Percentiles rank a stretch among this genome's conserved stretches.
These are phyloP conservation scores for Drosophila pandora DNA, from an alignment of 1,140 invertebrate genomes.

Conservation along the genomic window DNA sequence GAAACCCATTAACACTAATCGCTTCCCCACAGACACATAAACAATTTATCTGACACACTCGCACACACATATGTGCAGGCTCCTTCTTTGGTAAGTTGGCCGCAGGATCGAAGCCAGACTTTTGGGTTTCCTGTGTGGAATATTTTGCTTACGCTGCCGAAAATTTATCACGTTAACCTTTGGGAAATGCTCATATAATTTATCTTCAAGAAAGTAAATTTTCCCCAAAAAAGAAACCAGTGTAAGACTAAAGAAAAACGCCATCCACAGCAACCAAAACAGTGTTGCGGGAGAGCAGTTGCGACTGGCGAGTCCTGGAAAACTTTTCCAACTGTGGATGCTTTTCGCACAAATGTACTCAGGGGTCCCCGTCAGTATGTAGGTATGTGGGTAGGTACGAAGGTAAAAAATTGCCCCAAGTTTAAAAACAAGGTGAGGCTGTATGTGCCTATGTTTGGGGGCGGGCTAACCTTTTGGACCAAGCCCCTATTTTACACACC, in stretches of 20 bases:
- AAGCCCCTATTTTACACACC: constrained; percentile 4
- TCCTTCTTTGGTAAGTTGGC: constrained; percentile 50
- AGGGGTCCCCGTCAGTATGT: constrained; percentile 37
- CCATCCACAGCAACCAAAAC: constrained; percentile 38
- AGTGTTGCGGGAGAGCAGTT: constrained; percentile 14
- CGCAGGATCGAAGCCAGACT: constrained; percentile 76
- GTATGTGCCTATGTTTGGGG: constrained; percentile 6
- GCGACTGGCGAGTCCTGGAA: constrained; percentile 38
- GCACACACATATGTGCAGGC: constrained; percentile 39
- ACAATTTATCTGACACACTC: constrained; percentile 75
- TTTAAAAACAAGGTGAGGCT: constrained; percentile 57
- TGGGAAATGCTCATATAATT: constrained; percentile 82
- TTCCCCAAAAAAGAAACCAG: constrained; percentile 42
- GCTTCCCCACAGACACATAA: constrained; percentile 82
- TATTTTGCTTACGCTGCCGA: constrained; percentile 78
- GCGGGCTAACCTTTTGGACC: constrained; percentile 27
- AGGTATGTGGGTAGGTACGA: constrained; percentile 29
- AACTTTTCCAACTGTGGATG: constrained; percentile 59
- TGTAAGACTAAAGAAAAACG: constrained; percentile 16
- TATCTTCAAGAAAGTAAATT: constrained; percentile 79
- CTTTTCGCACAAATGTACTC: constrained; percentile 68
- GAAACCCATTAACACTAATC: constrained; percentile 81
- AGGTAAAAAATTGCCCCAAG: constrained; percentile 63
- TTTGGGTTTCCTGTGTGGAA: constrained; percentile 52
- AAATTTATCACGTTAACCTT: constrained; percentile 82